Conservation (phyloP, 1,140 invertebrate species). For the Lamellibrachia luymesi region DNA sequence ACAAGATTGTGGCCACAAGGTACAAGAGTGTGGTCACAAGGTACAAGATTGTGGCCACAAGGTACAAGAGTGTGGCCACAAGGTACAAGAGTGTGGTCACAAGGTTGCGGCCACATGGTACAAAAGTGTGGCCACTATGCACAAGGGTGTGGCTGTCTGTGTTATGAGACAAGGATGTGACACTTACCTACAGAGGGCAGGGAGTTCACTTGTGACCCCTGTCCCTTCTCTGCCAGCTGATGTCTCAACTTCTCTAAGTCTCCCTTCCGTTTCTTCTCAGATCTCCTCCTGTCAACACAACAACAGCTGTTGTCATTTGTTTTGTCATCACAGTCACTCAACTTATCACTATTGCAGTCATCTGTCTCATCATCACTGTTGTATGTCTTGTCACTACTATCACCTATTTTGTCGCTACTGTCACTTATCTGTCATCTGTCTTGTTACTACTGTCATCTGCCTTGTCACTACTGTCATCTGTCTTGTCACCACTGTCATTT, state of each 20-base stretch:
- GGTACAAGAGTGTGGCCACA: too few species aligned
- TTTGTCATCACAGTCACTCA: too few species aligned
- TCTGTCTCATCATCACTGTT: too few species aligned
- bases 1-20: too few species aligned
- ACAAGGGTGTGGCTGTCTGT: background rate
- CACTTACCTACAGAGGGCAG: background rate
- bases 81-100: too few species aligned
- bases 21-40: too few species aligned
- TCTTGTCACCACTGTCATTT: background rate
- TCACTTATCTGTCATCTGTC: background rate
- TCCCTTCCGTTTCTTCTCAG: background rate
- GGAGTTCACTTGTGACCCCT: background rate
- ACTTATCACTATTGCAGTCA: too few species aligned
- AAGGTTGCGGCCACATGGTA: too few species aligned
- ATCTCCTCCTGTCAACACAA: background rate
- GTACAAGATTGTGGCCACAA: too few species aligned
- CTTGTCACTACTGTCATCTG: too few species aligned
- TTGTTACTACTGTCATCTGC: too few species aligned
- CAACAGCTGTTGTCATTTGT: background rate
- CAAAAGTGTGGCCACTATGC: too few species aligned
- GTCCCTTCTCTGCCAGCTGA: background rate
- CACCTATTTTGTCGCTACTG: background rate
- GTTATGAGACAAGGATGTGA: background rate
- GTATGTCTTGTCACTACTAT: background rate
- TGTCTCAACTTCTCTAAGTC: background rate